Evolutionary conservation across 2,888 invertebrate species (phyloP).

Genomic region (Mythimna impura): DNA sequence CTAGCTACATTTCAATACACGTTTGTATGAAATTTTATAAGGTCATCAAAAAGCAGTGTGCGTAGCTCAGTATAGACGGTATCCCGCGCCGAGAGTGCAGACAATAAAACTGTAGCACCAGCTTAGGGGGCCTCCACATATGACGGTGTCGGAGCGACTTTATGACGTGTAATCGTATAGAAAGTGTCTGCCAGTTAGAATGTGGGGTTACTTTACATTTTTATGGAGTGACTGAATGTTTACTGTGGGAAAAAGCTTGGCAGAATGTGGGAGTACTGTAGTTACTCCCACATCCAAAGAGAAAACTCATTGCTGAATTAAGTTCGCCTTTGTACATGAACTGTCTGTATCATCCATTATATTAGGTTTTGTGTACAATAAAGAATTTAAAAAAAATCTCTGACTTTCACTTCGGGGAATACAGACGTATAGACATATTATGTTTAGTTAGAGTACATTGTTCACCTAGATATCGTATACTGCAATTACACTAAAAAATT

Average conservation of each 20-base stretch:
- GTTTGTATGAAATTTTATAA: slow-evolving; percentile 55
- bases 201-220: slow-evolving; percentile 49
- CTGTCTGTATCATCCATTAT: too few relatives aligned
- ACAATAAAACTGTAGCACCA: slow-evolving; percentile 55
- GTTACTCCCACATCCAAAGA: not conserved
- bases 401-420: too few relatives aligned
- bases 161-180: slow-evolving; percentile 51
- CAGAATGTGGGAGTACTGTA: not conserved
- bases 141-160: slow-evolving; percentile 39
- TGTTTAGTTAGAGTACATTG: too few relatives aligned
- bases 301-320: too few relatives aligned
- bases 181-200: slow-evolving; percentile 38
- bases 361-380: too few relatives aligned
- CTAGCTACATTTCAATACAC: slow-evolving; percentile 42
- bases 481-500: not conserved
- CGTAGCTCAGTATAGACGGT: slow-evolving; percentile 23
- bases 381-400: too few relatives aligned
- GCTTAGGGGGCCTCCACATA: slow-evolving; percentile 47
- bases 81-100: slow-evolving; percentile 34
- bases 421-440: too few relatives aligned
- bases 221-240: slow-evolving; percentile 25
- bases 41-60: slow-evolving; percentile 54
- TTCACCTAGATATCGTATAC: too few relatives aligned
- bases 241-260: not conserved
- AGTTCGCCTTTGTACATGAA: not conserved